Conservation (phyloP, 2,113 vertebrate genomes). For the Bos javanicus region DNA sequence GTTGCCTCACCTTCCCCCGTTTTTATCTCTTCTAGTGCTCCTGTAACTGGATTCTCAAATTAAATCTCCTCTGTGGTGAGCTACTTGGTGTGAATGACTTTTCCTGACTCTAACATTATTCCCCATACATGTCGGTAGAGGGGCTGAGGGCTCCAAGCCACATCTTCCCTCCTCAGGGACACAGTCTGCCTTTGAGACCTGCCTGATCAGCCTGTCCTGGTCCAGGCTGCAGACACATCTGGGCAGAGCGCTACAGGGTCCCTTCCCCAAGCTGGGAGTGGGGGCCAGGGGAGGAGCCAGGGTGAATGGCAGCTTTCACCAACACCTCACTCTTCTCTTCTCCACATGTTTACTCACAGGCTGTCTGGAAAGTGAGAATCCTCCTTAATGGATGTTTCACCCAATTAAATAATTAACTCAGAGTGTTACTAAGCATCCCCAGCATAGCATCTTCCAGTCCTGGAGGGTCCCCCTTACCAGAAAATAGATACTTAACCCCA, state of each 20-base stretch:
- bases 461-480: slow-evolving; percentile 47
- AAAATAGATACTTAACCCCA: background rate
- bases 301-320: slow-evolving; percentile 62
- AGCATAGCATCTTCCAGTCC: slow-evolving; percentile 17
- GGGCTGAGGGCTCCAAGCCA: too few relatives aligned
- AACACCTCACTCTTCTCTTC: slow-evolving; percentile 64
- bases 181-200: background rate
- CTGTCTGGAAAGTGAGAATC: slow-evolving; percentile 75
- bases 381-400: slow-evolving; percentile 73
- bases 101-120: background rate
- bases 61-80: background rate
- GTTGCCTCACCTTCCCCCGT: background rate
- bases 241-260: slow-evolving; percentile 8
- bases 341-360: slow-evolving; percentile 76
- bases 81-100: background rate
- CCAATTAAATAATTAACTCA: slow-evolving; percentile 76
- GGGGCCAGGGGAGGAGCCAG: slow-evolving; percentile 48
- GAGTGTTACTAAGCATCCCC: slow-evolving; percentile 64
- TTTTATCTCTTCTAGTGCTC: background rate
- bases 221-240: slow-evolving; percentile 5
- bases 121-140: background rate
- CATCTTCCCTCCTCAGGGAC: background rate
- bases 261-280: slow-evolving; percentile 5
- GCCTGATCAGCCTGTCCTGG: background rate
- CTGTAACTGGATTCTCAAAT: background rate